Base-by-base conservation (phyloP, 2,888 invertebrate genomes). In the Synanthedon vespiformis region DNA sequence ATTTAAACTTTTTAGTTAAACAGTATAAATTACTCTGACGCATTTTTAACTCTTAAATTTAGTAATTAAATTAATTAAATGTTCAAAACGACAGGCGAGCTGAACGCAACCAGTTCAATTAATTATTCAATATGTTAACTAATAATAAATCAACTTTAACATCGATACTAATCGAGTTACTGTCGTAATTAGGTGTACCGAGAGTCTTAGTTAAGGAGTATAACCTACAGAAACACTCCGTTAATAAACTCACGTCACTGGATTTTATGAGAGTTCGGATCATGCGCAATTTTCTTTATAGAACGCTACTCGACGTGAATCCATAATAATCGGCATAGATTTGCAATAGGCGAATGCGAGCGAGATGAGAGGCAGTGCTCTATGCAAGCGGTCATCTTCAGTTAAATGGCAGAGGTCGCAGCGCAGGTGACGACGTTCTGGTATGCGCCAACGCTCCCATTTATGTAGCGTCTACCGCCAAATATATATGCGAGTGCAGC, bases 291-390 rank as follows among this genome's bases (percentile, higher is more conserved):
- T 77, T 69, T 72, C 74, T 74, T 74, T 74, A 72, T 52, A 40
- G 49, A 51, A 68, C 68, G 61, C 66, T 64, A 67, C 70, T 67
- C 57, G 64, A 59, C 62, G 67, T 70, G 62, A 65, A 68, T 64
- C 62, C 62, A 71, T 74, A 73, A 72, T 75, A 77, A 78, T 77
- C 69, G 64, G 72, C 72, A 77, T 79, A 75, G 79, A 79, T 77
- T 78, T 77, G 70, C 78, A 74, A 72, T 67, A 76, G 74, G 68
- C 63, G 64, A 60, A 66, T 68, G 64, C 60, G 64, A 70, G 68
- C 68, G 69, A 79, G 80, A 82, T 81, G 77, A 83, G 74, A 80
- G 77, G 74, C 76, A 77, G 70, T 62, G 67, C 63, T n/a, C n/a
- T 63, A 65, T 67, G 71, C 71, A 72, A 75, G 70, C 73, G 77